Evolutionary conservation across 2,888 invertebrate species (phyloP).

Genomic region (Elegia similella): DNA sequence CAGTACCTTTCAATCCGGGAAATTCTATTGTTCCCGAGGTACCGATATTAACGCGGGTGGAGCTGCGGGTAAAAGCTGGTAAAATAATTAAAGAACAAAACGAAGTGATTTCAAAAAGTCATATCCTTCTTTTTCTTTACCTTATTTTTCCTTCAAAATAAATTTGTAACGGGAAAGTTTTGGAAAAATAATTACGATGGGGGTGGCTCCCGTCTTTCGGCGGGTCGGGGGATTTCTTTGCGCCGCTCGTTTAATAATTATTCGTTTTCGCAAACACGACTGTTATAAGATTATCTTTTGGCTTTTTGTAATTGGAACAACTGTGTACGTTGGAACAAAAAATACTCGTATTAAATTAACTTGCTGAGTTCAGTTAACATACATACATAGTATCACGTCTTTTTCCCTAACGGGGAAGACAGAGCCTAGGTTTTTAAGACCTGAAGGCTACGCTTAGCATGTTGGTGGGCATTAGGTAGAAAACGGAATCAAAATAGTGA

Average conservation of each 20-base stretch:
- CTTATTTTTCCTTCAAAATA: conserved; percentile 45
- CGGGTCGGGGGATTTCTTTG: conserved; percentile 39
- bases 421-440: too few species aligned
- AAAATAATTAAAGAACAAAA: background rate
- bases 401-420: too few species aligned
- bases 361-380: background rate
- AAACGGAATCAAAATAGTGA: too few species aligned
- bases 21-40: too few species aligned
- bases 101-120: conserved; percentile 11
- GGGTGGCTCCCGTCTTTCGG: conserved; percentile 51
- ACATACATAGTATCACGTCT: too few species aligned
- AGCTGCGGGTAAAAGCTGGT: too few species aligned
- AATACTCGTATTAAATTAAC: background rate
- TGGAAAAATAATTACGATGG: conserved; percentile 75
- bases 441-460: too few species aligned
- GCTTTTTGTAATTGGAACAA: conserved; percentile 40
- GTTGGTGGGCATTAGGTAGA: too few species aligned
- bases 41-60: too few species aligned
- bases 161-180: conserved; percentile 60
- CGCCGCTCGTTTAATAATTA: conserved; percentile 70
- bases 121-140: conserved; percentile 33
- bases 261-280: conserved; percentile 62
- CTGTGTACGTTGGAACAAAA: conserved; percentile 30
- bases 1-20: too few species aligned
- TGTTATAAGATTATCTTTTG: conserved; percentile 67